Conservation (phyloP, 2,797 vertebrate genomes). For the Ispidina lecontei region DNA sequence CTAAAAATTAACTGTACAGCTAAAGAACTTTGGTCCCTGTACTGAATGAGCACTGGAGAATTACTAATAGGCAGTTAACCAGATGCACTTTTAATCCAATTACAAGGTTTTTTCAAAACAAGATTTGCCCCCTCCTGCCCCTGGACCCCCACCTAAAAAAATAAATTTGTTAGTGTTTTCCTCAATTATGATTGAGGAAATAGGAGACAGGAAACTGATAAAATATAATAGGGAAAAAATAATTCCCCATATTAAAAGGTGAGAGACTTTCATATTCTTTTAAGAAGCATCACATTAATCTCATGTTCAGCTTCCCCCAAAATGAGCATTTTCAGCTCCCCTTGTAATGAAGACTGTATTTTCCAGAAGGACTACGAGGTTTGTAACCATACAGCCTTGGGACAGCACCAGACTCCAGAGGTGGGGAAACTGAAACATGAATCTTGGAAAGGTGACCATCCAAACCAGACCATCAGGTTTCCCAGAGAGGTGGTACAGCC, state of each 20-base stretch:
- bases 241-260: not conserved
- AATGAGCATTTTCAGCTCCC: not conserved
- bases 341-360: not conserved
- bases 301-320: not conserved
- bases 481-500: not conserved
- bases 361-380: not conserved
- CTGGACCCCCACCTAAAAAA: no score
- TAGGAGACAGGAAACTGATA: not conserved
- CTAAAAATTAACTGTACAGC: conserved; percentile 50
- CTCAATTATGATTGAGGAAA: not conserved
- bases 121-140: not conserved
- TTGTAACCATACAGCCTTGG: not conserved
- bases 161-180: not conserved
- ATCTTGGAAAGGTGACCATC: not conserved
- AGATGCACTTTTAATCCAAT: not conserved
- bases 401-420: not conserved
- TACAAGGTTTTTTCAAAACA: not conserved
- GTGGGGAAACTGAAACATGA: not conserved
- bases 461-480: not conserved
- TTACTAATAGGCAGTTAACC: not conserved
- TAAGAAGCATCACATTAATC: not conserved
- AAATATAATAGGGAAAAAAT: not conserved
- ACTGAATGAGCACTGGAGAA: not conserved
- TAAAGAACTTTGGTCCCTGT: conserved; percentile 44
- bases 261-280: not conserved